Evolutionary conservation across 1,140 invertebrate species (phyloP).

Genomic region (Nephila pilipes): DNA sequence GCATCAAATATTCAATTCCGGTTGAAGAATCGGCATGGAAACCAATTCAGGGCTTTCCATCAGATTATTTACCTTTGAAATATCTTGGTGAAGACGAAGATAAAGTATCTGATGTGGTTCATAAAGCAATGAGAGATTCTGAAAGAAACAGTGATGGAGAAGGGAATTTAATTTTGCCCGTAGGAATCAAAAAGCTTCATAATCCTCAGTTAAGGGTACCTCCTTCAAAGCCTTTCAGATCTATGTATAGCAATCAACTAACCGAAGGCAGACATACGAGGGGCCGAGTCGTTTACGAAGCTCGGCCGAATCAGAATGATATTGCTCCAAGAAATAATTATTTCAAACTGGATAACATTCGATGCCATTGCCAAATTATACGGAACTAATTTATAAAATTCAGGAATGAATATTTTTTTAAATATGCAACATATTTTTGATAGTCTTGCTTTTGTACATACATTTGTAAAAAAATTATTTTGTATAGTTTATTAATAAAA

Average conservation of each 20-base stretch:
- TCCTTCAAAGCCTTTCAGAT: background rate
- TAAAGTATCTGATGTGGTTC: background rate
- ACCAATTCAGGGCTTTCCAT: background rate
- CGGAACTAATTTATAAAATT: background rate
- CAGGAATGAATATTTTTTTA: too few species aligned
- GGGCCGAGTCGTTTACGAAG: background rate
- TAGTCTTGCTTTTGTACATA: too few species aligned
- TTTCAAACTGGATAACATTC: background rate
- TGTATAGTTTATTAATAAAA: too few species aligned
- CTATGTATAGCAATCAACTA: background rate
- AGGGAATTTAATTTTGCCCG: background rate
- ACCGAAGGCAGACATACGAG: background rate
- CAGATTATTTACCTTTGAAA: conserved; percentile 21
- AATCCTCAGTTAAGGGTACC: conserved; percentile 39
- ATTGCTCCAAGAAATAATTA: background rate
- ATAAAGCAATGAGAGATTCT: background rate
- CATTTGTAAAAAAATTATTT: too few species aligned
- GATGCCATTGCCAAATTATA: background rate
- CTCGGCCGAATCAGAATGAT: background rate
- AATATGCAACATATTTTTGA: too few species aligned
- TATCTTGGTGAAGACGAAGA: background rate
- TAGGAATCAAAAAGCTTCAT: conserved; percentile 51
- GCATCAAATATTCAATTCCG: background rate
- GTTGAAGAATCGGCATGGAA: conserved; percentile 50
- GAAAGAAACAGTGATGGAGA: background rate